These are phyloP conservation scores for Aleadryas rufinucha DNA, from an alignment of 2,113 vertebrate genomes.

Conservation along the genomic window DNA sequence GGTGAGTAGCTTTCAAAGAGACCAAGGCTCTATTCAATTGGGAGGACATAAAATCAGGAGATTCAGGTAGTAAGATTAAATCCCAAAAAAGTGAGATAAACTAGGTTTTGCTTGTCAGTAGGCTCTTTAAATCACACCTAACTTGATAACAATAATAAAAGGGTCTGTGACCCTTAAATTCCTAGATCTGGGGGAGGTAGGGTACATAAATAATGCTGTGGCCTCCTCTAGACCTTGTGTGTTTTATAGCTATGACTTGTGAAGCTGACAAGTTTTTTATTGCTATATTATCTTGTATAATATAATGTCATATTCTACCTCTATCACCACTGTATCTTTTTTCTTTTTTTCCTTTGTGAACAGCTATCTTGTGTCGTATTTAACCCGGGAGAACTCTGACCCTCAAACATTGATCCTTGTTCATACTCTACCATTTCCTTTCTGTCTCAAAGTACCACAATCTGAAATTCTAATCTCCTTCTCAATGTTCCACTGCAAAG, in stretches of 20 bases:
- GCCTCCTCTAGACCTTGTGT: neutral
- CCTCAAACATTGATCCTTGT: neutral
- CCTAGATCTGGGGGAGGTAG: neutral
- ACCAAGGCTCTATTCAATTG: neutral
- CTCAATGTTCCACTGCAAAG: neutral
- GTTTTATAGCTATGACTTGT: neutral
- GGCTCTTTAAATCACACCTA: neutral
- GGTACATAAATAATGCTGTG: neutral
- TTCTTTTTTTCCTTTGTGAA: neutral
- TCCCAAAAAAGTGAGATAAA: neutral
- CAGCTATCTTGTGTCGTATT: neutral
- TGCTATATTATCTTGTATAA: neutral
- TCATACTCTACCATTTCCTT: neutral
- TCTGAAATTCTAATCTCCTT: neutral
- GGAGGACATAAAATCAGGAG: neutral
- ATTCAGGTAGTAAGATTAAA: neutral
- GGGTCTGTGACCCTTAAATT: neutral
- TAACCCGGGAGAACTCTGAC: neutral
- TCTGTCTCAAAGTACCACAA: neutral
- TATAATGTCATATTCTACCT: neutral
- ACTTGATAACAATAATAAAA: neutral
- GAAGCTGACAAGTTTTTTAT: neutral
- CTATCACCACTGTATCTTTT: neutral
- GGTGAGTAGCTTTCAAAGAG: neutral
- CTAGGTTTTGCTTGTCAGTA: neutral